These are phyloP conservation scores for Chunga burmeisteri DNA, from an alignment of 2,113 vertebrate species.

Conservation along the genomic window DNA sequence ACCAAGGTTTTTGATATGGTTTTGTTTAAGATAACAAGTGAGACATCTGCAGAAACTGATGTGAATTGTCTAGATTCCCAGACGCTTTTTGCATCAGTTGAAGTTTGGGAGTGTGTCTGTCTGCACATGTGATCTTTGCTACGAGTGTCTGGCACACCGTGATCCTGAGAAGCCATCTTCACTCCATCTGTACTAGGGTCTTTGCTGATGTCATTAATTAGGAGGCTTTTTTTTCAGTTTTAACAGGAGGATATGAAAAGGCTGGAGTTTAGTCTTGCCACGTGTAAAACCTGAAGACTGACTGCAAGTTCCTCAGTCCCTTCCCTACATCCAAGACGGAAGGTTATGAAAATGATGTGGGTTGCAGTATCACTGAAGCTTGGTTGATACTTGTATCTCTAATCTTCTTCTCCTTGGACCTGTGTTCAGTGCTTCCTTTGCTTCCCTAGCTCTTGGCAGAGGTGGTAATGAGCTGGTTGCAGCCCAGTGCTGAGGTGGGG, in stretches of 20 bases:
- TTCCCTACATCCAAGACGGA: background rate
- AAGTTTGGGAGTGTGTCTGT: slow-evolving; percentile 25
- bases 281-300: background rate
- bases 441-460: slow-evolving; percentile 56
- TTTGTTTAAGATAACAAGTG: slow-evolving; percentile 61
- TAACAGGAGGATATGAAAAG: background rate
- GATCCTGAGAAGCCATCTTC: slow-evolving; percentile 1
- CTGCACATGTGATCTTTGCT: slow-evolving; percentile 55
- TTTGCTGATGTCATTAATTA: slow-evolving; percentile 34
- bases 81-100: slow-evolving; percentile 46
- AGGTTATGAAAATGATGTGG: slow-evolving; percentile 61
- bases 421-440: slow-evolving; percentile 28
- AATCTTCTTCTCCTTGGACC: slow-evolving; percentile 39
- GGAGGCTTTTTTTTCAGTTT: background rate
- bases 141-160: slow-evolving; percentile 44
- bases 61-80: slow-evolving; percentile 59
- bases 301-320: background rate
- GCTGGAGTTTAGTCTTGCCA: background rate
- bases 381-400: slow-evolving; percentile 58
- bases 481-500: slow-evolving; percentile 1
- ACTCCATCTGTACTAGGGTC: slow-evolving; percentile 8
- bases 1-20: slow-evolving; percentile 67
- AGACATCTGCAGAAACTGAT: slow-evolving; percentile 65
- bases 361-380: slow-evolving; percentile 37
- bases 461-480: slow-evolving; percentile 41